A percentile compares a stretch with the other conserved stretches of the same genome.
phyloP scores from a whole-genome alignment of 2,113 vertebrate species.

The Carassius gibelio region DNA sequence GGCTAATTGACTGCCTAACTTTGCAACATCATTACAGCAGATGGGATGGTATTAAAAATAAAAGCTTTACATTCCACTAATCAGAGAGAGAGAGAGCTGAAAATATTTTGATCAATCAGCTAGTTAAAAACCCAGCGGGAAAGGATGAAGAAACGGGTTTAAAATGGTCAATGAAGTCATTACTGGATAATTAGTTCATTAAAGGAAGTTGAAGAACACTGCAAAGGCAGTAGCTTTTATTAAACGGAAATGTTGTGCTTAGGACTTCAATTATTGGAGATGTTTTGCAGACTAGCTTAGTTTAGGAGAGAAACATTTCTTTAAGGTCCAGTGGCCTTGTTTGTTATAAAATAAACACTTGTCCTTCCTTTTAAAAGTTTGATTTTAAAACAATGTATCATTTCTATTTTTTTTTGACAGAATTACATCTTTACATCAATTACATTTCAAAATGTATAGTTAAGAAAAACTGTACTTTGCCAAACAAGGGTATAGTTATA shows the following conservation, averaged over 20 bases:
- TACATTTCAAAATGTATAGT: not conserved
- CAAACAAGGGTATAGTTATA: not conserved
- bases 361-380: not conserved
- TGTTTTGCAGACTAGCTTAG: constrained; percentile 25
- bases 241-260: constrained; percentile 27
- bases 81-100: constrained; percentile 17
- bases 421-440: not conserved
- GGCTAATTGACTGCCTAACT: constrained; percentile 35
- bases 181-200: constrained; percentile 45
- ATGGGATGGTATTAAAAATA: constrained; percentile 36
- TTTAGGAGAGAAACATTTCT: constrained; percentile 20
- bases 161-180: constrained; percentile 46
- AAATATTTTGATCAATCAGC: constrained; percentile 44
- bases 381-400: not conserved
- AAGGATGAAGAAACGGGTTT: constrained; percentile 9
- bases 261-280: constrained; percentile 20
- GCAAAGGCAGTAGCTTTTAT: constrained; percentile 25
- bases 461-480: not conserved
- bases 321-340: constrained; percentile 36
- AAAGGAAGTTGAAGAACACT: constrained; percentile 27
- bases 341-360: not conserved
- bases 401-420: not conserved
- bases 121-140: constrained; percentile 29
- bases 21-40: constrained; percentile 37
- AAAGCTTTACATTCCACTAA: constrained; percentile 32